Percentiles rank a stretch among this genome's conserved stretches.
phyloP scores from a whole-genome alignment of 2,888 invertebrate species.

The Apodemia duryi region DNA sequence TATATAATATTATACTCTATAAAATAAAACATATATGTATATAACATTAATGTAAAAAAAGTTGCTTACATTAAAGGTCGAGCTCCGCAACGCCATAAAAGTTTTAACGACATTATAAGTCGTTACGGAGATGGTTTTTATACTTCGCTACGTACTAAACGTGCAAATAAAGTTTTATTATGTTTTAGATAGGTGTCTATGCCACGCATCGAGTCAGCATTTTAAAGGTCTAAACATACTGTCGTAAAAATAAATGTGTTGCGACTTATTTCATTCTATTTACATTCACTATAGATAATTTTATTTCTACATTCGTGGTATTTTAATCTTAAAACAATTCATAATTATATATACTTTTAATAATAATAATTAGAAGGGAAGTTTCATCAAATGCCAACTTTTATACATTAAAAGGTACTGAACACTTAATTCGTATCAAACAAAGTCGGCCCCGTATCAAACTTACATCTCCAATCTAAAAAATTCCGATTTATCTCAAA shows the following conservation, averaged over 20 bases:
- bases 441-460: conserved; percentile 31
- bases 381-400: neutral
- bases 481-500: conserved; percentile 53
- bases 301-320: no score
- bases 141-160: conserved; percentile 36
- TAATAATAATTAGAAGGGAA: conserved; percentile 1
- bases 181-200: conserved; percentile 30
- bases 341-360: no score
- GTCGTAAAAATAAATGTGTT: neutral
- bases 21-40: neutral
- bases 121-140: conserved; percentile 34
- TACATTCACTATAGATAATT: no score
- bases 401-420: neutral
- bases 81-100: conserved; percentile 28
- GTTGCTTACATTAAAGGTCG: conserved; percentile 24
- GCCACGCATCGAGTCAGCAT: conserved; percentile 24
- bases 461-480: conserved; percentile 27
- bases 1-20: no score
- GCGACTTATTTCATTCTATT: no score
- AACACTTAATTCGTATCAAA: conserved; percentile 24
- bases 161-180: conserved; percentile 36
- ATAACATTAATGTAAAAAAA: neutral
- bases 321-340: no score
- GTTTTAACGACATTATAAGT: conserved; percentile 35
- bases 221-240: conserved; percentile 14